Base-by-base conservation (phyloP, 2,888 invertebrate genomes). In the Aphidius colemani region DNA sequence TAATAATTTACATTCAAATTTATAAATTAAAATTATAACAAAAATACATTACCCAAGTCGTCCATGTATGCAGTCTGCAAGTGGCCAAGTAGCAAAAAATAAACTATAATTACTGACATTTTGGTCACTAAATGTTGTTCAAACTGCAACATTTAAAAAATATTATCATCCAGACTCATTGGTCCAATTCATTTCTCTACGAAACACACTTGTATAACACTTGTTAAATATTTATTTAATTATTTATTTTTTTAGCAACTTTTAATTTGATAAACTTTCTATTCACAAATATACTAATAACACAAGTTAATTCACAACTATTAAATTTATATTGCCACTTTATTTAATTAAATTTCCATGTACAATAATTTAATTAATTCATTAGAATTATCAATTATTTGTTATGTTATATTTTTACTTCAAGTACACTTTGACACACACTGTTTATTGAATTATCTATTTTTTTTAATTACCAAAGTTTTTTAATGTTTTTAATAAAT, bases 21-120 rank as follows among this genome's bases (percentile, higher is more conserved):
- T 13, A 30, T n/a, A n/a, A n/a, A n/a, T n/a, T n/a, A n/a, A n/a
- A n/a, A n/a, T n/a, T n/a, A 56, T 53, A 43, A 56, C 41, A 9
- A 44, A 10, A 39, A 66, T 65, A 66, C 70, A 68, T 76, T 71
- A 79, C 79, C 78, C 67, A 79, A 30, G 71, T 74, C 72, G 59
- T 78, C 77, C 11, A 75, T 70, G 44, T 65, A 56, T 49, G 67
- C 71, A 7, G 71, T 61, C 49, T 66, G 69, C 59, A 70, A 69
- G 59, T 67, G 63, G 45, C 65, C 68, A 61, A 72, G 69, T 6
- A 74, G 66, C 30, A 75, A 58, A 48, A 75, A 63, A 59, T 66
- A 59, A 45, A 68, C 67, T 13, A 67, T 55, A 61, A 72, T 66
- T 65, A 67, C 65, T 66, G 71, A 62, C 76, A 76, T 74, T 68